Percentiles rank a stretch among this genome's conserved stretches.
phyloP scores from a whole-genome alignment of 2,797 vertebrate species.

The Halcyon badia region DNA sequence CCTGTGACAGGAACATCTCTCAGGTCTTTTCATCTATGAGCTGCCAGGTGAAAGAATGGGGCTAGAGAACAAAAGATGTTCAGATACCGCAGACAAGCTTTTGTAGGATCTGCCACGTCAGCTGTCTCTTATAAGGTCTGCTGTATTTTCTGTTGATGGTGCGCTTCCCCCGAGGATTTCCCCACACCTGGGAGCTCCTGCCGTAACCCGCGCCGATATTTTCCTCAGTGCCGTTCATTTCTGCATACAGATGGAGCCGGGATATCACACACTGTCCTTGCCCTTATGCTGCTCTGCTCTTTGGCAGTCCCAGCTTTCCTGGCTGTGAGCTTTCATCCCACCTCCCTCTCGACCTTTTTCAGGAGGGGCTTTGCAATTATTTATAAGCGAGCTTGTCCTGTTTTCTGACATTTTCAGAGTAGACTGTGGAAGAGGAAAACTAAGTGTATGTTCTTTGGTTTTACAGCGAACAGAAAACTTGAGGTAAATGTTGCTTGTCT shows the following conservation, averaged over 20 bases:
- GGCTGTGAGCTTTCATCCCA: constrained; percentile 56
- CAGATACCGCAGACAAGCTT: constrained; percentile 59
- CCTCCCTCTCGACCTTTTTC: constrained; percentile 43
- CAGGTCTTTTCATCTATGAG: constrained; percentile 64
- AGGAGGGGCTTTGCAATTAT: constrained; percentile 60
- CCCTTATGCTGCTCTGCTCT: constrained; percentile 58
- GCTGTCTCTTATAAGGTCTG: constrained; percentile 65
- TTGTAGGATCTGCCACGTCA: constrained; percentile 71
- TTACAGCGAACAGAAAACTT: neutral
- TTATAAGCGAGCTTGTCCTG: constrained; percentile 50
- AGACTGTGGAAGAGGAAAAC: neutral
- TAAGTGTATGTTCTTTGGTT: neutral
- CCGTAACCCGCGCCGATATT: constrained; percentile 50
- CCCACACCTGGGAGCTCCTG: constrained; percentile 65
- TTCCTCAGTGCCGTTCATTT: constrained; percentile 61
- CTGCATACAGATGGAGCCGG: constrained; percentile 58
- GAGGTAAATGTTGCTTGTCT: neutral
- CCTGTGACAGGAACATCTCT: constrained; percentile 56
- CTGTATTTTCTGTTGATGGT: constrained; percentile 65
- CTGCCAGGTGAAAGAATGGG: constrained; percentile 73
- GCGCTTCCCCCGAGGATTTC: constrained; percentile 54
- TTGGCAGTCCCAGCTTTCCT: constrained; percentile 44
- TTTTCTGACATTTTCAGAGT: constrained; percentile 36
- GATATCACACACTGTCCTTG: constrained; percentile 53
- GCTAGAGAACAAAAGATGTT: constrained; percentile 67